A percentile compares a stretch with the other conserved stretches of the same genome.
These are phyloP conservation scores for Neolamprologus toae DNA, from an alignment of 2,113 vertebrate species.

Conservation along the genomic window DNA sequence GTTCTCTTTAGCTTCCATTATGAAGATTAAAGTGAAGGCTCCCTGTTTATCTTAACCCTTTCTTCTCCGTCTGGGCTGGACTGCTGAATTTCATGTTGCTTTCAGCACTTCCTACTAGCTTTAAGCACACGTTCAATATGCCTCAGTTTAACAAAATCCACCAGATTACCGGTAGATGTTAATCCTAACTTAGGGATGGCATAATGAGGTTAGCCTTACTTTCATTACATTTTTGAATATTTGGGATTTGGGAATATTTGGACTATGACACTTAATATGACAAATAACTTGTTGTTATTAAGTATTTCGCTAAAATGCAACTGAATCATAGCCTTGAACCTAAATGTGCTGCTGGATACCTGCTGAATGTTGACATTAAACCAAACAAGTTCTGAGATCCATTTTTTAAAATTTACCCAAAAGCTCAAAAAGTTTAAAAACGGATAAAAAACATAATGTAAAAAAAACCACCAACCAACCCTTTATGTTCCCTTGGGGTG, in stretches of 20 bases:
- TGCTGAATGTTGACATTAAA: not conserved
- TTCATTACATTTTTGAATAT: not conserved
- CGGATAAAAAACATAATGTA: not conserved
- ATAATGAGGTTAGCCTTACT: not conserved
- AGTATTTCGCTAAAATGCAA: not conserved
- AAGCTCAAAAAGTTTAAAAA: not conserved
- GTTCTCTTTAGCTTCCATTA: slow-evolving; percentile 77
- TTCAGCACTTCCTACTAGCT: not conserved
- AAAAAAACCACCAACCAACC: not conserved
- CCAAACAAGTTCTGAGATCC: not conserved
- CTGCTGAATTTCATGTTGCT: not conserved
- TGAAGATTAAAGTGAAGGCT: slow-evolving; percentile 84
- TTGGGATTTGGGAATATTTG: not conserved
- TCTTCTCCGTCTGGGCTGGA: not conserved
- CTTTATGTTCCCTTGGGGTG: not conserved
- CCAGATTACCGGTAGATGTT: not conserved
- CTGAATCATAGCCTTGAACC: not conserved
- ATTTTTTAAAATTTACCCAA: not conserved
- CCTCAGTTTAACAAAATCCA: not conserved
- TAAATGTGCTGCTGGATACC: not conserved
- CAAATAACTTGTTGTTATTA: not conserved
- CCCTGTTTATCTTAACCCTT: slow-evolving; percentile 59
- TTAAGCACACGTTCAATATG: not conserved
- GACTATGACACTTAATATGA: not conserved
- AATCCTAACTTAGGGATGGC: accelerated